Evolutionary conservation across 2,797 vertebrate genomes (phyloP), one percentile per base, ranked within the genome.

Genomic region (Luscinia megarhynchos): DNA sequence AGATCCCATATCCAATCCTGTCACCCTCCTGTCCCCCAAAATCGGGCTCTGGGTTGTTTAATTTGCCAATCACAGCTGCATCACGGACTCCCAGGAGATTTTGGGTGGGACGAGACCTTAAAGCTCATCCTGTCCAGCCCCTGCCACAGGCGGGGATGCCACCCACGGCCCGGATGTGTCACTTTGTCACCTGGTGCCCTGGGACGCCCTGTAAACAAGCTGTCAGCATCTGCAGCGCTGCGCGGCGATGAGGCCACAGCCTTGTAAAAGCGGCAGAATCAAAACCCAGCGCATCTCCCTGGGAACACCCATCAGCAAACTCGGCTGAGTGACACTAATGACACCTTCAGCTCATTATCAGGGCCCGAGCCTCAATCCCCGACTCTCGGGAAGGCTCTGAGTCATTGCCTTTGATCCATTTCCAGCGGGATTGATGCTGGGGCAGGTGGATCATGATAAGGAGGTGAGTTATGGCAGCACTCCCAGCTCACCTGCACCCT

Each of bases 291-390:
- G 12, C 38, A 13, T 7, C 34, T 51, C 15, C 4, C 3, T 2
- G 93, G 95, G 70, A 89, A 94, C 95, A 46, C 93, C 91, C 46
- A 20, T 21, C 43, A 45, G 43, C 20, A 45, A 45, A 11, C 43
- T 20, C 43, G 19, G 43, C 43, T 45, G 43, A 45, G 43, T 45
- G 43, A 45, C 43, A 45, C 43, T 45, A 45, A 45, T 45, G 19
- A 45, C 43, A 45, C 43, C 43, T 45, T 21, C 19, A 45, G 5
- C 43, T 45, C 43, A 6, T 45, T 21, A 45, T 45, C 43, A 11
- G 43, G 19, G 43, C 43, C 43, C 6, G 43, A 21, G 20, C 43
- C 43, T 45, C 43, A 45, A 45, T 21, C 19, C 43, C 43, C 43
- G 43, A 11, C 43, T 45, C 43, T 45, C 19, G 43, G 43, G 43